Base-by-base conservation (phyloP, 2,888 invertebrate species). In the Lomographa bimaculata region DNA sequence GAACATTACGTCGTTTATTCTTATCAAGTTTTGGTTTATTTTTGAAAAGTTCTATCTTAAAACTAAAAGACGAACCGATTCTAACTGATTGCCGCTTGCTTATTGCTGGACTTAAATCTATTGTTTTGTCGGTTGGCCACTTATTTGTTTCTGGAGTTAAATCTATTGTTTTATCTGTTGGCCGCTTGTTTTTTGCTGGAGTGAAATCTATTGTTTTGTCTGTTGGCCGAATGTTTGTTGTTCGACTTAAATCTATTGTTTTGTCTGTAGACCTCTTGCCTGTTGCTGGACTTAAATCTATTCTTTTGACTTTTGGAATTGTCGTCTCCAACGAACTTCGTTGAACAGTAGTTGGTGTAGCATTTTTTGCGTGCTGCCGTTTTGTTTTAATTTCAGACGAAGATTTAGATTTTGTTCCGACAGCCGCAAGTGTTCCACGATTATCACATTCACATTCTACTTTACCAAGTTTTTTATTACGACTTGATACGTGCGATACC, bases 351-450 rank as follows among this genome's bases (percentile, higher is more conserved):
- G 20, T 18, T 23, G 24, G 16, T 6, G 25, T n/a, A n/a, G n/a
- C n/a, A n/a, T n/a, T n/a, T n/a, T n/a, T n/a, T n/a, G n/a, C n/a
- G n/a, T n/a, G n/a, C n/a, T n/a, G n/a, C n/a, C n/a, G n/a, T n/a
- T n/a, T n/a, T n/a, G n/a, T n/a, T n/a, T n/a, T n/a, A 19, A 4
- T 5, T 32, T 19, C n/a, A n/a, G 21, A 7, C n/a, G 18, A 20
- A 17, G 50, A 29, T 23, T 38, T 38, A 3, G 43, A 32, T 20
- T 38, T 51, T 3, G 24, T 17, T 16, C 33, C 23, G 2, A 17
- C 11, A 11, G 26, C 4, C 2, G 25, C 20, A 33, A 8, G 8
- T 2, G 25, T 23, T 21, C 17, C 27, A 7, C n/a, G n/a, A n/a
- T n/a, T n/a, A n/a, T n/a, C n/a, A n/a, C n/a, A n/a, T n/a, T n/a